Base-by-base conservation (phyloP, 2,888 invertebrate genomes). In the Uropetala carovei region DNA sequence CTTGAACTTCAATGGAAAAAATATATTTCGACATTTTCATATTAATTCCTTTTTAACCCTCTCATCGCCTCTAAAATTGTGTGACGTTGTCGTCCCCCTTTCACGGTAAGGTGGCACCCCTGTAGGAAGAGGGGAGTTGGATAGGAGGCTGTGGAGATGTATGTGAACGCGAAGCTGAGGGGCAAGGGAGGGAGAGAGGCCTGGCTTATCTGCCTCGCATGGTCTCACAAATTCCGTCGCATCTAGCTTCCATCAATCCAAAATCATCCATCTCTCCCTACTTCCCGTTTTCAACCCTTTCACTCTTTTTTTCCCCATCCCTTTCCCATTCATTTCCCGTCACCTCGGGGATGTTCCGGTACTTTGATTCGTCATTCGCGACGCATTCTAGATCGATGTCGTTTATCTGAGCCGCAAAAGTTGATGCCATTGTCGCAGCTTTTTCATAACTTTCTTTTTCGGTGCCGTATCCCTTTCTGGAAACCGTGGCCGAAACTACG, bases 221-320 rank as follows among this genome's bases (percentile, higher is more conserved):
- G 86, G 86, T 59, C 89, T 89, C 89, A 89, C 89, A 89, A 64
- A 89, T 89, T 89, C 89, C 56, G 64, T 89, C 89, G 43, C 89
- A 89, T 89, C 89, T 58, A 89, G 59, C 86, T 16, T 14, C 86
- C 64, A 89, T 89, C 68, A 64, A 89, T 68, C 89, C 89, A 89
- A 89, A 89, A 89, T 89, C 64, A 43, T 83, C 83, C 83, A 18
- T n/a, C 18, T n/a, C 7, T 16, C 64, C 18, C 10, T 2, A 43
- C 83, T 56, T 43, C n/a, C 57, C 2, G 16, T 82, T 43, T 56
- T 18, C 82, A n/a, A 30, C 27, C 82, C 27, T 43, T 22, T 43
- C 82, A 1, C 81, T 13, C 81, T 13, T 10, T 16, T 13, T 13
- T 7, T 64, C 0, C 64, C 5, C 9, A 82, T 30, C 59, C 85